A percentile compares a stretch with the other conserved stretches of the same genome.
These are phyloP conservation scores for Dioctria rufipes DNA, from an alignment of 2,888 invertebrate species.

Conservation along the genomic window DNA sequence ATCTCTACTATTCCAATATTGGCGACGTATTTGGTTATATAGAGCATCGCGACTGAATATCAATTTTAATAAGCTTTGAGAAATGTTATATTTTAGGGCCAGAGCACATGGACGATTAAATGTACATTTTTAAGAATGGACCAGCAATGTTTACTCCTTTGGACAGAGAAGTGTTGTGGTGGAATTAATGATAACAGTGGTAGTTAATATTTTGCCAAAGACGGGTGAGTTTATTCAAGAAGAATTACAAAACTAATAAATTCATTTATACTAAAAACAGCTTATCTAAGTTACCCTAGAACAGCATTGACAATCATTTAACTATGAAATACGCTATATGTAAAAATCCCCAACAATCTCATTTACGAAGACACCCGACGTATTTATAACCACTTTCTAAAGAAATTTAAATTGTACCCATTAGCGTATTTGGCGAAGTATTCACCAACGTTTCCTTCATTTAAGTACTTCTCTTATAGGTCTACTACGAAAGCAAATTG, in stretches of 20 bases:
- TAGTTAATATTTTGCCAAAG: slow-evolving; percentile 71
- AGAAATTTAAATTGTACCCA: no score
- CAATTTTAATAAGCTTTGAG: not conserved
- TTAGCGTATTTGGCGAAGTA: no score
- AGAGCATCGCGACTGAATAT: not conserved
- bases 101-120: slow-evolving; percentile 73
- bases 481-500: not conserved
- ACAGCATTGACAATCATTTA: no score
- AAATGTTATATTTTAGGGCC: slow-evolving; percentile 63
- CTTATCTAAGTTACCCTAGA: not conserved
- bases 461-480: not conserved
- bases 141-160: slow-evolving; percentile 67
- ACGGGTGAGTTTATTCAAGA: slow-evolving; percentile 65
- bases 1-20: slow-evolving; percentile 64
- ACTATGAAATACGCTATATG: no score
- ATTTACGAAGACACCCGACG: no score
- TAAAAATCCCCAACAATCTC: no score
- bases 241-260: no score
- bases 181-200: slow-evolving; percentile 70
- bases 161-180: slow-evolving; percentile 71
- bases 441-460: not conserved
- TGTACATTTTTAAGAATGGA: slow-evolving; percentile 71
- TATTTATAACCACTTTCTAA: no score
- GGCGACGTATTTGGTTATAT: slow-evolving; percentile 54
- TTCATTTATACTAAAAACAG: not conserved